A percentile compares a stretch with the other conserved stretches of the same genome.
These are phyloP conservation scores for Andrena haemorrhoa DNA, from an alignment of 2,888 invertebrate species.

Conservation along the genomic window DNA sequence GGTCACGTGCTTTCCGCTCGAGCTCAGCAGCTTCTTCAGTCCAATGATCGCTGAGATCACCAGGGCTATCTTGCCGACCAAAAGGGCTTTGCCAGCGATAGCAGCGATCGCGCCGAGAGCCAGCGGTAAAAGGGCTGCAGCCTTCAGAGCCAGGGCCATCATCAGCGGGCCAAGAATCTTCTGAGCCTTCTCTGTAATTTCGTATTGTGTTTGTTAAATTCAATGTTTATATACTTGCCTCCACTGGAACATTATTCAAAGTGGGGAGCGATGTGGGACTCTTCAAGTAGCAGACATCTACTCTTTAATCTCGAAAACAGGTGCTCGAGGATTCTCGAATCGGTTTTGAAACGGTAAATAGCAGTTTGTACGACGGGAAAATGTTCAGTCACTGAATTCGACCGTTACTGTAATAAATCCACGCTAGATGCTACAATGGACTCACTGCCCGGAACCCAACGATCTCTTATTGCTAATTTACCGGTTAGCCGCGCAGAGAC, in stretches of 20 bases:
- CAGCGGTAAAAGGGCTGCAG: conserved; percentile 92
- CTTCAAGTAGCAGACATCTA: too few species aligned
- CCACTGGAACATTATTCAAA: too few species aligned
- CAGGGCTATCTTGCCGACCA: conserved; percentile 94
- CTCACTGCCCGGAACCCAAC: background rate
- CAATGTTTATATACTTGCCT: too few species aligned
- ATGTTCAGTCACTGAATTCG: background rate
- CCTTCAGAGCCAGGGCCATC: conserved; percentile 91
- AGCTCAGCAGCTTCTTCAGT: conserved; percentile 91
- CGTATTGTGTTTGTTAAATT: background rate
- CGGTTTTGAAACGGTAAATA: too few species aligned
- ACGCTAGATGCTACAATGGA: background rate
- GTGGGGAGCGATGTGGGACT: too few species aligned
- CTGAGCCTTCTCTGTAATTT: conserved; percentile 88
- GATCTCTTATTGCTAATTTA: conserved; percentile 30
- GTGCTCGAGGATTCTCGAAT: too few species aligned
- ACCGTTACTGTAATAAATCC: background rate
- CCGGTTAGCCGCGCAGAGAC: conserved; percentile 21
- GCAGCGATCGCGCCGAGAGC: conserved; percentile 93
- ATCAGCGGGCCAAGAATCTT: conserved; percentile 92
- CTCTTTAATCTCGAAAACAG: too few species aligned
- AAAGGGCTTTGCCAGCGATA: conserved; percentile 93
- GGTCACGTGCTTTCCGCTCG: conserved; percentile 93
- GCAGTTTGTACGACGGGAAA: background rate
- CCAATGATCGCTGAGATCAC: conserved; percentile 94